Evolutionary conservation across 2,888 invertebrate genomes (phyloP).

Genomic region (Bembecia ichneumoniformis): DNA sequence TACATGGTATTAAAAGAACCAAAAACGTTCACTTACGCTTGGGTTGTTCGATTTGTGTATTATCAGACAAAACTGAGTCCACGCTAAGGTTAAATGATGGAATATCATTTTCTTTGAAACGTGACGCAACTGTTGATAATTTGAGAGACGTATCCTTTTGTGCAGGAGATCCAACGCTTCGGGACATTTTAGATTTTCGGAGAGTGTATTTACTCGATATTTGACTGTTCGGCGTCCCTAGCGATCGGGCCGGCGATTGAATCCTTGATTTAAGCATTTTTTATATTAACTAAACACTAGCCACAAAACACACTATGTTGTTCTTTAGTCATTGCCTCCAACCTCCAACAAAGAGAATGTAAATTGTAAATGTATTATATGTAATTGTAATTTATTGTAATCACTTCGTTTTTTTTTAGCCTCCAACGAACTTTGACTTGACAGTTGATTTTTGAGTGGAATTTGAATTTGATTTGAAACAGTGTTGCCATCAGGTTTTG

Average conservation of each 20-base stretch:
- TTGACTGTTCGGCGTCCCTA: conserved; percentile 12
- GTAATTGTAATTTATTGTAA: too few species aligned
- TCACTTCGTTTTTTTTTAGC: too few species aligned
- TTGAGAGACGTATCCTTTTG: conserved; percentile 29
- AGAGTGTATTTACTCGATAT: conserved; percentile 19
- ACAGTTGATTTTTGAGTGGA: too few species aligned
- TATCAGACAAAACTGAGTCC: conserved; percentile 42
- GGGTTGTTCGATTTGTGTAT: conserved; percentile 48
- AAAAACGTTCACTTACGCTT: conserved; percentile 36
- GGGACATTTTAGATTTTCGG: conserved; percentile 17
- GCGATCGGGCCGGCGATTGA: conserved; percentile 47
- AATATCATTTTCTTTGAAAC: conserved; percentile 25
- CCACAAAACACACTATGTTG: not conserved
- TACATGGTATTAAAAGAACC: not conserved
- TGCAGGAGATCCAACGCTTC: conserved; percentile 42
- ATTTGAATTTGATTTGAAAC: too few species aligned
- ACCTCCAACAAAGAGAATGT: too few species aligned
- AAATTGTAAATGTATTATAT: too few species aligned
- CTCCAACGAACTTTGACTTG: too few species aligned
- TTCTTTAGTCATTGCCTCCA: too few species aligned
- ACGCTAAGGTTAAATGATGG: conserved; percentile 34
- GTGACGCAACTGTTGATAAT: conserved; percentile 32
- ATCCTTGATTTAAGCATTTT: conserved; percentile 26
- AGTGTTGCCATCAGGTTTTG: too few species aligned
- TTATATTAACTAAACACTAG: conserved; percentile 1